phyloP scores from a whole-genome alignment of 2,797 vertebrate species.

The Molossus molossus region DNA sequence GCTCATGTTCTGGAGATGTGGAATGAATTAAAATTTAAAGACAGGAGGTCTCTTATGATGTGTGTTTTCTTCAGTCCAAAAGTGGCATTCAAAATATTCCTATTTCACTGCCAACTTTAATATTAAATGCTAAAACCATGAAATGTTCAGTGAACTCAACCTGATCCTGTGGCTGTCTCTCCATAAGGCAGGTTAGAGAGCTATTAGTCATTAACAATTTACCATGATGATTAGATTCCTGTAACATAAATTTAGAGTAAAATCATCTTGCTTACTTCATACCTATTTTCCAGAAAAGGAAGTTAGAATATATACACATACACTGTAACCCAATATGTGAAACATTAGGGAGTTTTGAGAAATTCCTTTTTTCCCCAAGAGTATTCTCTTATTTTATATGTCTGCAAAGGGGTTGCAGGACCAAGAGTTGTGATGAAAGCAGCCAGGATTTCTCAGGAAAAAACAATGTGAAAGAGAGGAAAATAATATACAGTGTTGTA shows the following conservation, averaged over 20 bases:
- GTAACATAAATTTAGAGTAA: conserved; percentile 84
- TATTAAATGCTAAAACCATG: conserved; percentile 74
- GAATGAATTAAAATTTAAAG: conserved; percentile 80
- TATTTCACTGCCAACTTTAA: conserved; percentile 71
- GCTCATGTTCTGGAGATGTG: conserved; percentile 67
- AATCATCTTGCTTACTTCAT: conserved; percentile 85
- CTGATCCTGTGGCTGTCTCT: conserved; percentile 63
- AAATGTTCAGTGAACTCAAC: conserved; percentile 85
- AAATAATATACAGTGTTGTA: conserved; percentile 53
- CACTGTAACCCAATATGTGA: conserved; percentile 90
- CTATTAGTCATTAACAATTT: conserved; percentile 84
- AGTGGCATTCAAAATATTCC: conserved; percentile 59
- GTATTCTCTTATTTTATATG: conserved; percentile 91
- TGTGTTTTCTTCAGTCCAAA: conserved; percentile 49
- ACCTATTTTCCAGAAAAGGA: conserved; percentile 89
- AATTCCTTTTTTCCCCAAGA: conserved; percentile 89
- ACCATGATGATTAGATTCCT: conserved; percentile 85
- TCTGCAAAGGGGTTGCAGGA: conserved; percentile 87
- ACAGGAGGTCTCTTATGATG: conserved; percentile 60
- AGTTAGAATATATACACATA: conserved; percentile 79
- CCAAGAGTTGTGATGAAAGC: conserved; percentile 84
- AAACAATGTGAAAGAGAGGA: background rate
- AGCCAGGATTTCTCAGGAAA: conserved; percentile 72
- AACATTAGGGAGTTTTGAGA: conserved; percentile 89
- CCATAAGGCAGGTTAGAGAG: conserved; percentile 82